Percentiles rank a stretch among this genome's conserved stretches.
These are phyloP conservation scores for Brachyalestes nurse DNA, from an alignment of 2,797 vertebrate species.

Conservation along the genomic window DNA sequence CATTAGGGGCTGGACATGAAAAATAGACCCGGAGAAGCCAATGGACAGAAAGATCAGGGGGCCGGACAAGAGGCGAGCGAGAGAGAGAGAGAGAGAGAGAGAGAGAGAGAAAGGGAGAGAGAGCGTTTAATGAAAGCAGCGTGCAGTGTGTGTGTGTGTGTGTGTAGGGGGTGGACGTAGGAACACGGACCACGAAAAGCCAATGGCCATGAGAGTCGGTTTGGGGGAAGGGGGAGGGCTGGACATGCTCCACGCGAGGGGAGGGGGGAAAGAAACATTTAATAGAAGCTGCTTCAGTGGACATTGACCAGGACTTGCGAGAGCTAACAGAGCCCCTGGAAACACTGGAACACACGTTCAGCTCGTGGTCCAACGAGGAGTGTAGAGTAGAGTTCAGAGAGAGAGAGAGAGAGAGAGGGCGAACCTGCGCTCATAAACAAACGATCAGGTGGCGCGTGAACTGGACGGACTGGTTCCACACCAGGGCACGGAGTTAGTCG, in stretches of 20 bases:
- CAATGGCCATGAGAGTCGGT: constrained; percentile 77
- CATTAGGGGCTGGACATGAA: constrained; percentile 97
- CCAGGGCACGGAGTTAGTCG: constrained; percentile 12
- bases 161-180: constrained; percentile 73
- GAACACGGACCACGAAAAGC: constrained; percentile 77
- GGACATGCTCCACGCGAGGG: constrained; percentile 65
- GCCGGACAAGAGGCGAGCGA: constrained; percentile 81
- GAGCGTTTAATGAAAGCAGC: constrained; percentile 80
- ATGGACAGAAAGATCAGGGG: constrained; percentile 91
- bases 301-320: constrained; percentile 62
- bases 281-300: constrained; percentile 66
- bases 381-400: constrained; percentile 29
- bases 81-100: constrained; percentile 66
- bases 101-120: constrained; percentile 61
- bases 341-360: constrained; percentile 51
- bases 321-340: constrained; percentile 43
- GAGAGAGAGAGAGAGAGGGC: constrained; percentile 31
- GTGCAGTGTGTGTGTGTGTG: constrained; percentile 67
- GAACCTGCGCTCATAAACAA: constrained; percentile 47
- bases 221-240: constrained; percentile 60
- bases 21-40: constrained; percentile 94
- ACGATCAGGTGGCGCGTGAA: constrained; percentile 57
- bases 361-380: constrained; percentile 55
- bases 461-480: constrained; percentile 67
- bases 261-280: constrained; percentile 60